Base-by-base conservation (phyloP, 2,113 vertebrate genomes). In the Lichenostomus cassidix region DNA sequence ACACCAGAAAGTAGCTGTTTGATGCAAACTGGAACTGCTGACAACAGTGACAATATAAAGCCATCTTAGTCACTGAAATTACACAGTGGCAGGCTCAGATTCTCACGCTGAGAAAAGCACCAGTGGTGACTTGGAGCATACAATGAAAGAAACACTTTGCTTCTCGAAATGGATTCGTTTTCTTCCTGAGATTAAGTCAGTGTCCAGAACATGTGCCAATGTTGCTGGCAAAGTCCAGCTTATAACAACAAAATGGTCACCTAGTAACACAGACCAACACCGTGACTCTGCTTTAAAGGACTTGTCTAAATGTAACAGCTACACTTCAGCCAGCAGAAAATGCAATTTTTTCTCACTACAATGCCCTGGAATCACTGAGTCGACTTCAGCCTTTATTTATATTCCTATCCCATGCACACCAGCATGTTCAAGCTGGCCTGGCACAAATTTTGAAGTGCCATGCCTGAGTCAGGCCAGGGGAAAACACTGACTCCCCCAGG, bases 21-120 rank as follows among this genome's bases (percentile, higher is more conserved):
- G 92, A 59, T 80, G 92, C 53, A 49, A 87, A 59, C 80, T 92
- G 73, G 89, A 89, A 47, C 89, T 90, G 91, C 91, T 92, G 96
- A 90, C 95, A 96, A 18, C 83, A 77, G 86, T 87, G 88, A 42
- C 82, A 88, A 56, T 53, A 47, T 35, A 86, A 96, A 93, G 49
- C 47, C 76, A 78, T 75, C 42, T 70, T 28, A 93, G 86, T 47
- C 89, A 81, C 83, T 74, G 62, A 75, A 93, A 94, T 89, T 27
- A 77, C 94, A 90, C 89, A 64, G 73, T 58, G 82, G 68, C 55
- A 90, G 79, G 79, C 90, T 90, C 63, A 73, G 80, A 74, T 62
- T 83, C 85, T 47, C 75, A 58, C 88, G 20, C 28, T 12, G 82
- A 92, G 67, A 39, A 85, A 75, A 85, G 74, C 74, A 60, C 11